Evolutionary conservation across 2,113 vertebrate species (phyloP).

Genomic region (Prunella fulvescens): DNA sequence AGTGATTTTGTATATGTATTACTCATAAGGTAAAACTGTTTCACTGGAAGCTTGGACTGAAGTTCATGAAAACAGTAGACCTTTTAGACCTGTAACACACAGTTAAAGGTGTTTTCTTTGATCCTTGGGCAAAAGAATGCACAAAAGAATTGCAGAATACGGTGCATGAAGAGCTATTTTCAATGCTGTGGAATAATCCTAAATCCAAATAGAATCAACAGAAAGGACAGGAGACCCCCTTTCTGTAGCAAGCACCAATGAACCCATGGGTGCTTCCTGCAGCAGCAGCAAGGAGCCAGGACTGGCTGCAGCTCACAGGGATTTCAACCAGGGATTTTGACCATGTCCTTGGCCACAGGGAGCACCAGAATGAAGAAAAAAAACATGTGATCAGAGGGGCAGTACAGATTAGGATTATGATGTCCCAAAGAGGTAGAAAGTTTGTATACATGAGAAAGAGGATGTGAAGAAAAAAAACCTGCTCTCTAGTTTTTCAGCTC

Average conservation of each 20-base stretch:
- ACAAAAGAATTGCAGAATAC: not conserved
- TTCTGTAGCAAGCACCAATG: not conserved
- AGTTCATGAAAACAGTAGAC: not conserved
- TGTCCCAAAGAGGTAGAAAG: not conserved
- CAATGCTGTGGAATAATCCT: not conserved
- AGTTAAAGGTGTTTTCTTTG: not conserved
- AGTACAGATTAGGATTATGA: not conserved
- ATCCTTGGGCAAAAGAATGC: not conserved
- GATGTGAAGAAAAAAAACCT: not conserved
- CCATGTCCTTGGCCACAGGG: too few relatives aligned
- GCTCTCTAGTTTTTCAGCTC: not conserved
- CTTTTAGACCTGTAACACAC: not conserved
- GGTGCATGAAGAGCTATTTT: fast-evolving
- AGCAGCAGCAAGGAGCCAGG: not conserved
- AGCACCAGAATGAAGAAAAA: not conserved
- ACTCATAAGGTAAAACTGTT: not conserved
- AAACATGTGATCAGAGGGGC: not conserved
- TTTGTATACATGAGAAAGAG: not conserved
- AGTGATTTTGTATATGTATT: not conserved
- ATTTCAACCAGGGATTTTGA: too few relatives aligned
- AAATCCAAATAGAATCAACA: not conserved
- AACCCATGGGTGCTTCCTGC: not conserved
- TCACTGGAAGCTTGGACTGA: not conserved
- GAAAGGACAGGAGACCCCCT: not conserved
- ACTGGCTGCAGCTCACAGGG: not conserved